phyloP scores from a whole-genome alignment of 2,113 vertebrate genomes.

The Sturnus vulgaris region DNA sequence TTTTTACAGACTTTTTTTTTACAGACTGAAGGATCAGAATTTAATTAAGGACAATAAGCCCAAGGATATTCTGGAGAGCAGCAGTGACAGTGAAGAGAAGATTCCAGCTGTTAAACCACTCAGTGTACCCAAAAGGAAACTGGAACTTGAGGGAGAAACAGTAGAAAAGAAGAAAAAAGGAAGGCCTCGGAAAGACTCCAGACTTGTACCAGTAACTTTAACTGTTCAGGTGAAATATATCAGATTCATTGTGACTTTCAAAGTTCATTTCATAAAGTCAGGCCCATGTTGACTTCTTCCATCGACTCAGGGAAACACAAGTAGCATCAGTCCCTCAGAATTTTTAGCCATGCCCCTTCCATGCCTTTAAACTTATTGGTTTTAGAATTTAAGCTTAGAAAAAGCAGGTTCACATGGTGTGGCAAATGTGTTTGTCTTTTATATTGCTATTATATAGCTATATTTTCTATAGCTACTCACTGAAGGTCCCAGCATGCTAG shows the following conservation, averaged over 20 bases:
- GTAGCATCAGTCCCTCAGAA: background rate
- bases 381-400: background rate
- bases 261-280: background rate
- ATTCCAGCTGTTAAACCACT: slow-evolving; percentile 80
- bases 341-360: background rate
- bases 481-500: background rate
- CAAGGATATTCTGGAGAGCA: slow-evolving; percentile 86
- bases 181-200: slow-evolving; percentile 89
- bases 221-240: slow-evolving; percentile 80
- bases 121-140: slow-evolving; percentile 84
- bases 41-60: slow-evolving; percentile 79
- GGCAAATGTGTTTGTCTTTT: background rate
- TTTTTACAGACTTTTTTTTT: slow-evolving; percentile 61
- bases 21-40: slow-evolving; percentile 83
- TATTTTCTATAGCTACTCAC: background rate
- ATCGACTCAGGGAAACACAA: background rate
- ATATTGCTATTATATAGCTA: background rate
- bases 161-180: slow-evolving; percentile 97
- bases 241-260: background rate
- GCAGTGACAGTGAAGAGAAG: slow-evolving; percentile 96
- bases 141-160: slow-evolving; percentile 84
- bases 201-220: slow-evolving; percentile 80
- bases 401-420: background rate
- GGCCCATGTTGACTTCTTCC: background rate
- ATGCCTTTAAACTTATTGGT: background rate